These are phyloP conservation scores for Anas platyrhynchos DNA, from an alignment of 2,113 vertebrate species.

Conservation along the genomic window DNA sequence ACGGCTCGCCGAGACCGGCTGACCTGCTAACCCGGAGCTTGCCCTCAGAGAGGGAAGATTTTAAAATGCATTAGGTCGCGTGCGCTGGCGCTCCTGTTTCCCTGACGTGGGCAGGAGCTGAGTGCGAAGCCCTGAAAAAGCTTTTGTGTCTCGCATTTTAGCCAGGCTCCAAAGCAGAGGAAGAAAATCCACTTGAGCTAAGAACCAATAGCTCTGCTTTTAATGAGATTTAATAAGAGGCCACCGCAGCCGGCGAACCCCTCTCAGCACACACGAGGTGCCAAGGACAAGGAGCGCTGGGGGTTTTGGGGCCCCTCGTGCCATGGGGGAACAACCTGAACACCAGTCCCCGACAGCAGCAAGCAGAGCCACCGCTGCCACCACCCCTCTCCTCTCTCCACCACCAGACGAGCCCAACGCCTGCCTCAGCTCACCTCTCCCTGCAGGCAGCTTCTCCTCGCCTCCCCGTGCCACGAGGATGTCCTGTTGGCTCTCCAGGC, in stretches of 20 bases:
- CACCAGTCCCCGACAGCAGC: background rate
- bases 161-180: background rate
- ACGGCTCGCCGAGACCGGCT: background rate
- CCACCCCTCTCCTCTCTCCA: accelerated
- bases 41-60: background rate
- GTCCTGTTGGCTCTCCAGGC: background rate
- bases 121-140: background rate
- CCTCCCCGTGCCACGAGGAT: background rate
- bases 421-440: background rate
- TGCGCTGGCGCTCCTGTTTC: background rate
- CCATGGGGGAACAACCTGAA: too few species aligned
- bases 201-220: background rate
- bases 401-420: background rate
- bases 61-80: slow-evolving; percentile 20
- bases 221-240: background rate
- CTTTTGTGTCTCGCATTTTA: background rate
- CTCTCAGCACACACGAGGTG: too few species aligned
- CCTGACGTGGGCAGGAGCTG: background rate
- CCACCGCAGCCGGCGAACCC: background rate
- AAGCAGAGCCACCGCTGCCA: background rate
- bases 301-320: too few species aligned
- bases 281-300: too few species aligned
- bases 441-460: too few species aligned
- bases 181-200: background rate
- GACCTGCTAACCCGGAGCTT: background rate